Conservation (phyloP, 2,888 invertebrate genomes). For the Tineola bisselliella region DNA sequence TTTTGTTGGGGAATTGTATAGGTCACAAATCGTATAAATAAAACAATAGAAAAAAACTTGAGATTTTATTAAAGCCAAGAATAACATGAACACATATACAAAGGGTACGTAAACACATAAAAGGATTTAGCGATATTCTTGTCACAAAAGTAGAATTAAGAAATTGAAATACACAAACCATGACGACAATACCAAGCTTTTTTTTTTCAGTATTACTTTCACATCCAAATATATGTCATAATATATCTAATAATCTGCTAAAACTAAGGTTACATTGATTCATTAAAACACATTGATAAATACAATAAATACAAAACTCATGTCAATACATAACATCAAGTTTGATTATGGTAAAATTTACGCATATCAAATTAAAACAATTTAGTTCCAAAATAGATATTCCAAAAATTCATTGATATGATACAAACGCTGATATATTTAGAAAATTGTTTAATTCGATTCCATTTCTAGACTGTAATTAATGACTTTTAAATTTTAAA, state of each 20-base stretch:
- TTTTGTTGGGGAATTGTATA: too few species aligned
- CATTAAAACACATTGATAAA: too few species aligned
- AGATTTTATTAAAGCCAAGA: slow-evolving; percentile 60
- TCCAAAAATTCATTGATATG: not conserved
- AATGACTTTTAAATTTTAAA: not conserved
- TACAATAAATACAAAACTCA: too few species aligned
- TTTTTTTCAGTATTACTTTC: too few species aligned
- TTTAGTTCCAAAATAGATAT: not conserved
- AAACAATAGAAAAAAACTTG: slow-evolving; percentile 22
- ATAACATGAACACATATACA: slow-evolving; percentile 25
- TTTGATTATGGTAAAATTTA: too few species aligned
- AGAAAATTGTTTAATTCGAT: not conserved
- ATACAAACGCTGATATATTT: not conserved
- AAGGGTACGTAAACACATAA: not conserved
- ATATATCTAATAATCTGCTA: not conserved
- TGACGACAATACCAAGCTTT: slow-evolving; percentile 8
- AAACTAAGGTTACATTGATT: too few species aligned
- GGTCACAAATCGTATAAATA: not conserved
- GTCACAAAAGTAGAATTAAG: slow-evolving; percentile 15
- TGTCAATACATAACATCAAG: too few species aligned
- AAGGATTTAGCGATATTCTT: not conserved
- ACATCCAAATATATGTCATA: not conserved
- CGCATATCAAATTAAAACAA: not conserved
- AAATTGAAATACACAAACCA: slow-evolving; percentile 15
- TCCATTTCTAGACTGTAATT: not conserved